Evolutionary conservation across 2,888 invertebrate species (phyloP).

Genomic region (Beris chalybata): DNA sequence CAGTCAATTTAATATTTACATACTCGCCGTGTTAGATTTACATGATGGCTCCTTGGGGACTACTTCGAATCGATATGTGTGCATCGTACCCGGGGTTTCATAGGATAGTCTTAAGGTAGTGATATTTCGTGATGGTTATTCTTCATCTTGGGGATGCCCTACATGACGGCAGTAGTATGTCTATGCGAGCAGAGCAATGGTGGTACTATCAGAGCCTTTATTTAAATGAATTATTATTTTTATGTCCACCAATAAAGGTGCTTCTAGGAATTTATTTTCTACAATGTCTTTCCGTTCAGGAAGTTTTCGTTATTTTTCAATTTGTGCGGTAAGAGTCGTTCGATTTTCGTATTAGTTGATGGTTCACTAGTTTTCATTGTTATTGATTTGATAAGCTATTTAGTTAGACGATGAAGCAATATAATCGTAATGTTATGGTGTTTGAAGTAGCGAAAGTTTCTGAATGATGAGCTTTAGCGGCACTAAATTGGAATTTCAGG

Average conservation of each 20-base stretch:
- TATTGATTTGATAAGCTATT: too few species aligned
- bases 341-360: too few species aligned
- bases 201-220: slow-evolving; percentile 25
- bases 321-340: too few species aligned
- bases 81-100: not conserved
- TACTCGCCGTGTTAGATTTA: slow-evolving; percentile 40
- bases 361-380: too few species aligned
- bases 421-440: too few species aligned
- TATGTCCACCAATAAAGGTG: slow-evolving; percentile 32
- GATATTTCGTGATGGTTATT: not conserved
- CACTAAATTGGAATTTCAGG: too few species aligned
- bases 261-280: not conserved
- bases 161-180: not conserved
- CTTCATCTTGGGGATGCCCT: not conserved
- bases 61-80: slow-evolving; percentile 37
- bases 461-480: too few species aligned
- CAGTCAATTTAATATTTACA: slow-evolving; percentile 45
- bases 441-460: too few species aligned
- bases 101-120: slow-evolving; percentile 2
- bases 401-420: too few species aligned
- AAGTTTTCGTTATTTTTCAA: too few species aligned
- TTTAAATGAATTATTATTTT: slow-evolving; percentile 37
- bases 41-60: slow-evolving; percentile 39
- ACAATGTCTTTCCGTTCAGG: too few species aligned
- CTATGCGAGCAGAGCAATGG: not conserved